Percentiles rank a stretch among this genome's conserved stretches.
Evolutionary conservation across 1,140 invertebrate genomes (phyloP).

Genomic region (Bombus confusus): DNA sequence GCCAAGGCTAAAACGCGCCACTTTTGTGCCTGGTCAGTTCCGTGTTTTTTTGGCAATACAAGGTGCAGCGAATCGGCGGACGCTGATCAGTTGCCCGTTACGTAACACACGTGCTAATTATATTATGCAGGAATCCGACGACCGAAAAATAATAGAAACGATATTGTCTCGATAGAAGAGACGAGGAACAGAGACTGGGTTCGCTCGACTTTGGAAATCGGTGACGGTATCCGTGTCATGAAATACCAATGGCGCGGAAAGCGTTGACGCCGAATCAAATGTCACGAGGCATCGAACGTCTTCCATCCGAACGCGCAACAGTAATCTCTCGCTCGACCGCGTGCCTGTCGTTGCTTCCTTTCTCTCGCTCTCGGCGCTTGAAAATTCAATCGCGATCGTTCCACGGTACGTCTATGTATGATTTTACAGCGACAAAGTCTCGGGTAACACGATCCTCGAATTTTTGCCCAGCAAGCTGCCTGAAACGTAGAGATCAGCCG

Average conservation of each 20-base stretch:
- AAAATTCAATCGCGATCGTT: constrained; percentile 38
- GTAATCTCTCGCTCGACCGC: constrained; percentile 57
- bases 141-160: not conserved
- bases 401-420: accelerated
- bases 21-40: constrained; percentile 32
- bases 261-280: constrained; percentile 60
- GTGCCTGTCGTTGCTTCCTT: constrained; percentile 47
- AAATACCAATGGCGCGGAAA: constrained; percentile 42
- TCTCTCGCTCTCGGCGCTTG: constrained; percentile 58
- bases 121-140: not conserved
- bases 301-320: constrained; percentile 47
- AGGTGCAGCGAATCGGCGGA: not conserved
- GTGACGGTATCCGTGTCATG: constrained; percentile 21
- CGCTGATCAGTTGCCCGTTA: not conserved
- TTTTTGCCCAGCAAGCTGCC: not conserved
- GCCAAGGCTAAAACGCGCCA: constrained; percentile 22
- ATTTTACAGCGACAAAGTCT: not conserved
- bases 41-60: constrained; percentile 2
- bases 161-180: not conserved
- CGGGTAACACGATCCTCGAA: not conserved
- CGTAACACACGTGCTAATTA: accelerated
- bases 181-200: not conserved
- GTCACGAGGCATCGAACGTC: constrained; percentile 60
- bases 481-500: not conserved
- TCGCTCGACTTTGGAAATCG: constrained; percentile 38